These are phyloP conservation scores for Thrips palmi DNA, from an alignment of 1,140 invertebrate genomes.

Conservation along the genomic window DNA sequence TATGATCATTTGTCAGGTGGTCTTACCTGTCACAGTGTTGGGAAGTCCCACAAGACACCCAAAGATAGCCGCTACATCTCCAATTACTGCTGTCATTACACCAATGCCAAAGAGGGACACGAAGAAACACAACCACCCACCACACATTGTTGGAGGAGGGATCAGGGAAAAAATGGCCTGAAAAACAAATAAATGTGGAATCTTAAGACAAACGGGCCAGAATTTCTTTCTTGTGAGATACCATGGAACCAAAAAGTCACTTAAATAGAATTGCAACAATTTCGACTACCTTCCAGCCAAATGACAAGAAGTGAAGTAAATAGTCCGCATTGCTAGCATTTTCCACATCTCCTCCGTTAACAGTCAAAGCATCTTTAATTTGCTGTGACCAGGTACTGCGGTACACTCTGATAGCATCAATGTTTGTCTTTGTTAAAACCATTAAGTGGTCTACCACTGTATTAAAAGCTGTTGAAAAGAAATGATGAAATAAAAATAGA, in stretches of 20 bases:
- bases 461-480: constrained; percentile 33
- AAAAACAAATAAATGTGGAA: constrained; percentile 15
- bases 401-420: constrained; percentile 33
- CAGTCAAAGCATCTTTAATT: constrained; percentile 37
- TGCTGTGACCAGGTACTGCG: constrained; percentile 36
- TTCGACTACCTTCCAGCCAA: constrained; percentile 86
- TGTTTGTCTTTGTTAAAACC: constrained; percentile 34
- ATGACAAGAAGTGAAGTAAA: constrained; percentile 85
- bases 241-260: background rate
- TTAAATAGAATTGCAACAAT: constrained; percentile 1
- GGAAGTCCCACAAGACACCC: constrained; percentile 39
- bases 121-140: constrained; percentile 42
- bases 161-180: constrained; percentile 38
- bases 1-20: constrained; percentile 2
- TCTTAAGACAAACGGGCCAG: background rate
- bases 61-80: constrained; percentile 42
- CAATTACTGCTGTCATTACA: constrained; percentile 37
- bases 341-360: constrained; percentile 43
- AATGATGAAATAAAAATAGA: background rate
- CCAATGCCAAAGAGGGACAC: constrained; percentile 35
- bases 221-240: background rate
- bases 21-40: constrained; percentile 33
- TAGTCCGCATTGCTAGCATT: constrained; percentile 54
- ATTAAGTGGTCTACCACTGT: constrained; percentile 34
- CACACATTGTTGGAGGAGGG: constrained; percentile 33